These are phyloP conservation scores for Brachypodius melanocephalos DNA, from an alignment of 2,113 vertebrate species.

Conservation along the genomic window DNA sequence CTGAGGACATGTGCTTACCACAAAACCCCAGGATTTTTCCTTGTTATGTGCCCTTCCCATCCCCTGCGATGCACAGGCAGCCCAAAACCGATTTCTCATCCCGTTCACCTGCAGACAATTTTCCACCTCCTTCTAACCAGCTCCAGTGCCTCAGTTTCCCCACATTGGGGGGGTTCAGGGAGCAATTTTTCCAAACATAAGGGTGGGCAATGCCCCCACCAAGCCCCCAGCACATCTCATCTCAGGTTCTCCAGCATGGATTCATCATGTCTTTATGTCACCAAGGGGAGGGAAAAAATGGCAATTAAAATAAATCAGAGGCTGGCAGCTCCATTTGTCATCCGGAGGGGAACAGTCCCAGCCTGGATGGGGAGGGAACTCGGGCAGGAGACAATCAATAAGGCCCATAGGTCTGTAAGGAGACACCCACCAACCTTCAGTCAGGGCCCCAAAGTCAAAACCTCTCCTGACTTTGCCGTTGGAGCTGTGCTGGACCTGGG, in stretches of 20 bases:
- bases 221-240: not conserved
- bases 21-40: not conserved
- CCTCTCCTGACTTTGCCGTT: fast-evolving
- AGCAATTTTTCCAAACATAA: fast-evolving
- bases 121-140: not conserved
- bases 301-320: constrained; percentile 13
- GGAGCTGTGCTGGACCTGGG: not conserved
- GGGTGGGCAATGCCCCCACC: fast-evolving
- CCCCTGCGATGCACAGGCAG: not conserved
- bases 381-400: not conserved
- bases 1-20: fast-evolving
- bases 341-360: not conserved
- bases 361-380: not conserved
- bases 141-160: not conserved
- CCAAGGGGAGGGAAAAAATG: not conserved
- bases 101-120: not conserved
- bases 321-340: not conserved
- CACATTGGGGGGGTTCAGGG: not conserved
- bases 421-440: constrained; percentile 47
- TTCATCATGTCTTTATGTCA: fast-evolving
- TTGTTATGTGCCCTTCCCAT: fast-evolving
- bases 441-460: not conserved
- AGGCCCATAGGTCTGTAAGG: not conserved
- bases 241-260: not conserved
- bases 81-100: not conserved